Evolutionary conservation across 2,888 invertebrate species (phyloP).

Genomic region (Lacanobia oleracea): DNA sequence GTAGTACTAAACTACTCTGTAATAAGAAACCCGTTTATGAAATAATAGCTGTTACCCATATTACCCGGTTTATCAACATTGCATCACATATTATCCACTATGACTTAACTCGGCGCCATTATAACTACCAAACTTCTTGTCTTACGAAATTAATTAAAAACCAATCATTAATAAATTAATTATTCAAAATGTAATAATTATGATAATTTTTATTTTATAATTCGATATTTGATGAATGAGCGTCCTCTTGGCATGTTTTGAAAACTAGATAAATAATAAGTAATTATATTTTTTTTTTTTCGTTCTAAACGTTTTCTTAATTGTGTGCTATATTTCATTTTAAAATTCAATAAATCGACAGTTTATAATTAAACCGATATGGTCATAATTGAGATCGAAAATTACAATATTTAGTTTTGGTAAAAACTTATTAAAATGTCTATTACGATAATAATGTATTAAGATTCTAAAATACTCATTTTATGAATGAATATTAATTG

Average conservation of each 20-base stretch:
- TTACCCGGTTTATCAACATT: constrained; percentile 39
- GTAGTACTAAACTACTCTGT: not conserved
- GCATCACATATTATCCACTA: constrained; percentile 17
- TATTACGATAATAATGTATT: not conserved
- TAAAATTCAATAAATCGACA: constrained; percentile 31
- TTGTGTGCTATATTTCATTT: constrained; percentile 40
- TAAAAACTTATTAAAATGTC: constrained; percentile 7
- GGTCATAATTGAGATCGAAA: constrained; percentile 5
- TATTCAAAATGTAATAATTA: constrained; percentile 56
- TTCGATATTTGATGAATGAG: constrained; percentile 51
- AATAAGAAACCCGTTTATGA: constrained; percentile 32
- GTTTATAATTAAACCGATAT: constrained; percentile 17
- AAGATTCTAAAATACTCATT: not conserved
- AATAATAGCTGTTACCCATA: constrained; percentile 1
- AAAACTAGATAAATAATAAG: constrained; percentile 41
- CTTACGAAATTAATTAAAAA: constrained; percentile 45
- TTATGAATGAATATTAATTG: not conserved
- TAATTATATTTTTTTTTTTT: constrained; percentile 34
- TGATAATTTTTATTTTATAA: constrained; percentile 51
- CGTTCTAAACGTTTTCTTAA: not conserved
- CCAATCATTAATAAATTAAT: constrained; percentile 45
- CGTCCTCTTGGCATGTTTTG: constrained; percentile 41
- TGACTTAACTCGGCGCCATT: constrained; percentile 14
- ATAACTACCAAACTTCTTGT: constrained; percentile 12
- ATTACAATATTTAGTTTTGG: not conserved